Conservation (phyloP, 1,140 invertebrate genomes). For the Tetramorium simillimum region DNA sequence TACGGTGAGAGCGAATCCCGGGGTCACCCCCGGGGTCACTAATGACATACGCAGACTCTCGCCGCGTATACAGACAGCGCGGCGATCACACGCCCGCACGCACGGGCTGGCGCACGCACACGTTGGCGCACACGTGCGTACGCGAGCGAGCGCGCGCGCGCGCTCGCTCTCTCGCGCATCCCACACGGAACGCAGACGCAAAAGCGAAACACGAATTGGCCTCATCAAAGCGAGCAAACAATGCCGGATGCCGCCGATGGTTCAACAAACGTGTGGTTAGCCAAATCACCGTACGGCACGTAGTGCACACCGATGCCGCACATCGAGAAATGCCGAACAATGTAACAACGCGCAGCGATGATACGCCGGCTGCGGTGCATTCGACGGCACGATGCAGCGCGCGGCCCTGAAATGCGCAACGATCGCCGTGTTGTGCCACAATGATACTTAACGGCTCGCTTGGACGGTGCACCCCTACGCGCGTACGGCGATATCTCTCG, state of each 20-base stretch:
- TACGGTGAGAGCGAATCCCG: constrained; percentile 78
- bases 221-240: constrained; percentile 86
- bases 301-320: constrained; percentile 67
- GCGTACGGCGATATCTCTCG: constrained; percentile 47
- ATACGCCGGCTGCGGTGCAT: not conserved
- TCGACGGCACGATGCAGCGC: not conserved
- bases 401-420: constrained; percentile 24
- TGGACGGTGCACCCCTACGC: constrained; percentile 28
- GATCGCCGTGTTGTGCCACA: not conserved
- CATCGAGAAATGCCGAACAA: constrained; percentile 75
- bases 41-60: constrained; percentile 82
- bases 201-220: constrained; percentile 84
- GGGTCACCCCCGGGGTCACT: constrained; percentile 80
- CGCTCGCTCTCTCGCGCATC: constrained; percentile 54
- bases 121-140: not conserved
- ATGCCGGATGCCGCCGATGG: constrained; percentile 83
- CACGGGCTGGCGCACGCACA: not conserved
- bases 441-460: constrained; percentile 39
- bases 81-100: constrained; percentile 13
- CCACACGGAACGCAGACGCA: constrained; percentile 73
- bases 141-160: not conserved
- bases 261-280: constrained; percentile 85
- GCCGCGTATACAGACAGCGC: constrained; percentile 29
- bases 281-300: constrained; percentile 83
- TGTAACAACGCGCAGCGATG: constrained; percentile 57